Evolutionary conservation across 2,797 vertebrate species (phyloP), one percentile per base, ranked within the genome.

Genomic region (Gymnodraco acuticeps): DNA sequence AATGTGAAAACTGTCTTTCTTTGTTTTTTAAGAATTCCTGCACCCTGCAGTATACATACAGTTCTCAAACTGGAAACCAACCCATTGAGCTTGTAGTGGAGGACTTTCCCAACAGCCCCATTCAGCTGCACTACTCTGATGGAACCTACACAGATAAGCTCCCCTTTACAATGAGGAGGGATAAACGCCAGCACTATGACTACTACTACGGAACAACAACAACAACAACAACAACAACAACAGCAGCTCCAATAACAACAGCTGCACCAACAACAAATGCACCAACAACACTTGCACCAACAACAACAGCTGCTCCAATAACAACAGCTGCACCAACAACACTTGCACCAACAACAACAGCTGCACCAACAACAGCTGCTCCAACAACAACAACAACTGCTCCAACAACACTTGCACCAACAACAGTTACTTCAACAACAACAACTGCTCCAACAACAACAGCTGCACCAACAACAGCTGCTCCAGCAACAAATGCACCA

Each of bases 1-100:
- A 38, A 38, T 38, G 33, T 38, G 33, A 6, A 38, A 38, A 38
- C 33, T 38, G 7, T 2, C 2, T 50, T 16, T 71, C 38, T 3
- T 3, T 38, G 27, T 58, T 14, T 14, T 55, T 5, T 63, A 23
- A 90, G 89, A 47, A 45, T 33, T 77, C 90, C 70, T 90, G 90
- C 69, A 74, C 73, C 47, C 41, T 91, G 0, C 31, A 38, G 4
- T 73, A 77, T 15, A 13, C 0, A 3, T 8, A 11, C 9, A 5
- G 3, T 10, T 0, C 0, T 3, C 0, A 0, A 9, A 0, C 0
- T 42, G 77, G 78, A 23, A 1, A 17, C 10, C 50, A 78, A 48
- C 60, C 12, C 0, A 42, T 90, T 68, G 86, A 89, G 54, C 63
- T 92, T 0, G 27, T 85, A 33, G 60, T 90, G 64, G 83, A 90